Evolutionary conservation across 2,797 vertebrate genomes (phyloP).

Genomic region (Picus viridis): DNA sequence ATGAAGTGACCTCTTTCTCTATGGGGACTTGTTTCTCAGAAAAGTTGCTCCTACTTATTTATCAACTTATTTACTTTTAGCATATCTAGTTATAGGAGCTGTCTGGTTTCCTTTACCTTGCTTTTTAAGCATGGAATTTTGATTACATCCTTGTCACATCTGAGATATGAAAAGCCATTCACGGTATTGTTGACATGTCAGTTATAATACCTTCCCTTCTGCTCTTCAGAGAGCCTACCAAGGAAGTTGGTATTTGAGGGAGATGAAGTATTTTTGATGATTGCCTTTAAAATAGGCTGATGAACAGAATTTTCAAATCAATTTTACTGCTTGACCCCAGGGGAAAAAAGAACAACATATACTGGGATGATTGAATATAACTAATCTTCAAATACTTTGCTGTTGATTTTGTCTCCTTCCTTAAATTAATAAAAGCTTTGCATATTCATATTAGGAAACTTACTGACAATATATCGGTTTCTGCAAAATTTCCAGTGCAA

Average conservation of each 20-base stretch:
- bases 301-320: background rate
- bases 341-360: background rate
- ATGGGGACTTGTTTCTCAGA: background rate
- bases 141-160: conserved; percentile 36
- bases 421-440: background rate
- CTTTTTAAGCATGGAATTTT: conserved; percentile 39
- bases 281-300: background rate
- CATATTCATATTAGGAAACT: background rate
- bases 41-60: background rate
- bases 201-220: background rate
- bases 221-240: background rate
- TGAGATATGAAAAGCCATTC: conserved; percentile 30
- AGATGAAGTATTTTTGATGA: background rate
- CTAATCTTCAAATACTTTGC: background rate
- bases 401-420: background rate
- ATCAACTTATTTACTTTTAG: background rate
- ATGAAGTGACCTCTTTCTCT: background rate
- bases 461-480: background rate
- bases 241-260: background rate
- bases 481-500: background rate
- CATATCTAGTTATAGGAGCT: background rate
- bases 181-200: conserved; percentile 8
- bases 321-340: background rate
- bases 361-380: background rate
- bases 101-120: conserved; percentile 28